phyloP scores from a whole-genome alignment of 1,140 invertebrate genomes.

The Pristionchus pacificus region DNA sequence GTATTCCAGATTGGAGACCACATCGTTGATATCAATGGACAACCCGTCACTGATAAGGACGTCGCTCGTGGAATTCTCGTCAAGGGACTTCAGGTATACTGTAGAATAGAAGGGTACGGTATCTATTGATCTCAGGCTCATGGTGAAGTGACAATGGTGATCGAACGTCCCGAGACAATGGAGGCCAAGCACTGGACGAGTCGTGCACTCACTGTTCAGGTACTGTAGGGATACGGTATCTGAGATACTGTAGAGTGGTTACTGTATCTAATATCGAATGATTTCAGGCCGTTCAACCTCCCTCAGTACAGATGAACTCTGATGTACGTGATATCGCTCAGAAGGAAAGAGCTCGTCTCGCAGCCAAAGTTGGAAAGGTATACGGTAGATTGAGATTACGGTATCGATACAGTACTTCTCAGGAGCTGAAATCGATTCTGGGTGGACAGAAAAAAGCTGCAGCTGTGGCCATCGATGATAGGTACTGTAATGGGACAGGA shows the following conservation, averaged over 20 bases:
- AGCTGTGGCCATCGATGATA: not conserved
- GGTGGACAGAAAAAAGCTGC: not conserved
- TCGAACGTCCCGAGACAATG: constrained; percentile 43
- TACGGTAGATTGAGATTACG: not conserved
- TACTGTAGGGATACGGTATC: no score
- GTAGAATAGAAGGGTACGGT: not conserved
- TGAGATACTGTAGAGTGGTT: not conserved
- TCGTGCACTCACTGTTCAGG: constrained; percentile 21
- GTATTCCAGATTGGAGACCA: constrained; percentile 40
- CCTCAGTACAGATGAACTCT: constrained; percentile 41
- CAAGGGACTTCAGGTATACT: constrained; percentile 33
- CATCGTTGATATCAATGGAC: constrained; percentile 45
- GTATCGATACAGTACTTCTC: not conserved
- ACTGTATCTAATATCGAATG: not conserved
- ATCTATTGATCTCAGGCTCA: not conserved
- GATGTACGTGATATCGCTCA: constrained; percentile 41
- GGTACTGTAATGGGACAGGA: no score
- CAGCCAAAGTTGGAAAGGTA: constrained; percentile 8
- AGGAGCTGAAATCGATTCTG: constrained; percentile 13
- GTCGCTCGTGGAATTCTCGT: constrained; percentile 46
- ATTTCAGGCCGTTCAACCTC: constrained; percentile 31
- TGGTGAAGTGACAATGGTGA: constrained; percentile 30
- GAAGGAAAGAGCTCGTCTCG: constrained; percentile 29
- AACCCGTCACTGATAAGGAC: constrained; percentile 49
- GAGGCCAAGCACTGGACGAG: constrained; percentile 45